phyloP scores from a whole-genome alignment of 2,888 invertebrate genomes.

The Plusia festucae region DNA sequence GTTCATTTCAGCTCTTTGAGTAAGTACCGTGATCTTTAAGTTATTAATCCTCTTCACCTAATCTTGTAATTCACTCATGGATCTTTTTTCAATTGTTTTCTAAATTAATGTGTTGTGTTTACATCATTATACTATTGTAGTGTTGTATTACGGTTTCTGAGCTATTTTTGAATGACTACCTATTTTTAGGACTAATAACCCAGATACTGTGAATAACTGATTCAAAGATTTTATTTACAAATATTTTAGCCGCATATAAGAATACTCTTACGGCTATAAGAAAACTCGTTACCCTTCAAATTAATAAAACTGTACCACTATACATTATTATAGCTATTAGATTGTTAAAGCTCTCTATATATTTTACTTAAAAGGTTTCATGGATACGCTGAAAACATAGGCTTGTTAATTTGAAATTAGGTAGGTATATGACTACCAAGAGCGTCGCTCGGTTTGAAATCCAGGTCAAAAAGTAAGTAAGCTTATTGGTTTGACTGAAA shows the following conservation, averaged over 20 bases:
- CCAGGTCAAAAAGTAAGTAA: no score
- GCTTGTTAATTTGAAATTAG: not conserved
- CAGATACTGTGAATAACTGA: constrained; percentile 25
- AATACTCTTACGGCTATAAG: constrained; percentile 5
- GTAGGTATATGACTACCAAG: no score
- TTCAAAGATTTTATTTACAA: constrained; percentile 14
- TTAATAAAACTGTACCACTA: constrained; percentile 5
- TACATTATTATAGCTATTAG: constrained; percentile 25
- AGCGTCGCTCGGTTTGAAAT: no score
- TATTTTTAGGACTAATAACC: constrained; percentile 29
- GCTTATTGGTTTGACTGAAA: no score
- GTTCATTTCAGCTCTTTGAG: constrained; percentile 79
- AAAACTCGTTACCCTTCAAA: constrained; percentile 47
- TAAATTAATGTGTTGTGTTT: constrained; percentile 6
- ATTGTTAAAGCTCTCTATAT: not conserved
- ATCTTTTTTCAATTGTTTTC: constrained; percentile 10
- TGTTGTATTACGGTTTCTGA: not conserved
- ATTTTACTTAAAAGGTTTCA: no score
- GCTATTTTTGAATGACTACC: constrained; percentile 31
- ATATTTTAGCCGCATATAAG: constrained; percentile 18
- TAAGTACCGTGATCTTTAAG: constrained; percentile 66
- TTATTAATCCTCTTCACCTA: constrained; percentile 15
- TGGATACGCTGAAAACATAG: no score
- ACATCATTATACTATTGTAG: not conserved
- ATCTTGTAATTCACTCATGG: not conserved